Percentiles rank a stretch among this genome's conserved stretches.
Evolutionary conservation across 2,797 vertebrate species (phyloP).

Genomic region (Pseudomugil gertrudae): DNA sequence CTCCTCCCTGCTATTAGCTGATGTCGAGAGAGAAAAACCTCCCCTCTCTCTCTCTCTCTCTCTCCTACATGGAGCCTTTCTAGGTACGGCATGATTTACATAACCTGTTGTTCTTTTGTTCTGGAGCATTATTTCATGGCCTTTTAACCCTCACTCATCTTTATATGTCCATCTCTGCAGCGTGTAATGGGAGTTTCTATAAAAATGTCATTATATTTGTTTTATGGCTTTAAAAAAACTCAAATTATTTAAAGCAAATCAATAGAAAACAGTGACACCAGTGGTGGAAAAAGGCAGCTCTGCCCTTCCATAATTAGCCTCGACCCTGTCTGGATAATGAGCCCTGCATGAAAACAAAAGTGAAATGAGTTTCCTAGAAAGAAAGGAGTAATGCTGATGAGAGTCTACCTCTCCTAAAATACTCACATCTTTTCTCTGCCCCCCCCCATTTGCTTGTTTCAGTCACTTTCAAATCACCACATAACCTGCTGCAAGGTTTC

Average conservation of each 20-base stretch:
- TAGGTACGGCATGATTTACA: constrained; percentile 34
- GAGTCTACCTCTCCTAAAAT: constrained; percentile 3
- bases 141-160: neutral
- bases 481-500: neutral
- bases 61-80: constrained; percentile 10
- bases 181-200: neutral
- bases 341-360: constrained; percentile 21
- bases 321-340: constrained; percentile 22
- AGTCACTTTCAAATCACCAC: constrained; percentile 26
- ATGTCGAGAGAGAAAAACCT: constrained; percentile 27
- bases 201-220: neutral
- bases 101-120: constrained; percentile 23
- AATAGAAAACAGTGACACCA: neutral
- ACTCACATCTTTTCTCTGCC: constrained; percentile 13
- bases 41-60: neutral
- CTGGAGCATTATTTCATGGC: neutral
- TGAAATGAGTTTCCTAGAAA: constrained; percentile 15
- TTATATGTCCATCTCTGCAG: neutral
- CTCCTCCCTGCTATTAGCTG: constrained; percentile 55
- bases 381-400: constrained; percentile 16
- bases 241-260: neutral
- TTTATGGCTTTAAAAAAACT: neutral
- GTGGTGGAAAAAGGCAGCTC: constrained; percentile 6
- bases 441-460: constrained; percentile 31
- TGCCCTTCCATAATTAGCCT: constrained; percentile 23